A percentile compares a stretch with the other conserved stretches of the same genome.
These are phyloP conservation scores for Platycheirus albimanus DNA, from an alignment of 2,888 invertebrate genomes.

Conservation along the genomic window DNA sequence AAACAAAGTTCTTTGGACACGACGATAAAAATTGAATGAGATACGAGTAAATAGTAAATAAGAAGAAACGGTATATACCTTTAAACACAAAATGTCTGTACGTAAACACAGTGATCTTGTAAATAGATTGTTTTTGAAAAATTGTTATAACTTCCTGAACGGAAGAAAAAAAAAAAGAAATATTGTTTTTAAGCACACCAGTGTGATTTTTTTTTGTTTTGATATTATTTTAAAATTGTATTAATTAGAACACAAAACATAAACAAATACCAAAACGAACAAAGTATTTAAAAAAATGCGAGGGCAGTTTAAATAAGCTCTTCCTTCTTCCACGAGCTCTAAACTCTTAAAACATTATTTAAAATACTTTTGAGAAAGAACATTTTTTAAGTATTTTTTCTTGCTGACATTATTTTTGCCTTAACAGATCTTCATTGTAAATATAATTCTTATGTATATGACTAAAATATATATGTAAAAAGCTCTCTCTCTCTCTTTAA, in stretches of 20 bases:
- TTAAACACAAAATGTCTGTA: conserved; percentile 35
- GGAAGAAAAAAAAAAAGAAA: neutral
- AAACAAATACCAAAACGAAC: conserved; percentile 46
- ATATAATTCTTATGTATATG: conserved; percentile 35
- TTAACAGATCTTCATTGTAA: conserved; percentile 41
- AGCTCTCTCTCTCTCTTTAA: conserved; percentile 45
- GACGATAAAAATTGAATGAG: conserved; percentile 48
- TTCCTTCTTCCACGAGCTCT: conserved; percentile 64
- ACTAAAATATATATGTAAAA: conserved; percentile 21
- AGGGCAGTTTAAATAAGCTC: conserved; percentile 28
- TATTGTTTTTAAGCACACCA: conserved; percentile 31
- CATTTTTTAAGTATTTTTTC: conserved; percentile 31
- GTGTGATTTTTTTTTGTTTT: conserved; percentile 62
- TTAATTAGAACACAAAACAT: conserved; percentile 20
- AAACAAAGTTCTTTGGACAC: conserved; percentile 22
- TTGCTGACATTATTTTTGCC: conserved; percentile 57
- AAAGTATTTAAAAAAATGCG: conserved; percentile 57
- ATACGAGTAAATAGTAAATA: neutral
- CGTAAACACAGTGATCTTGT: conserved; percentile 51
- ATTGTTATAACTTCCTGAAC: conserved; percentile 9
- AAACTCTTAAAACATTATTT: conserved; percentile 38
- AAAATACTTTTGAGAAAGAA: conserved; percentile 2
- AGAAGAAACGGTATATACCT: conserved; percentile 32
- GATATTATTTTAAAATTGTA: conserved; percentile 50
- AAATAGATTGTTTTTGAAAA: conserved; percentile 11